A percentile compares a stretch with the other conserved stretches of the same genome.
Evolutionary conservation across 2,888 invertebrate genomes (phyloP).

Genomic region (Metellina segmentata): DNA sequence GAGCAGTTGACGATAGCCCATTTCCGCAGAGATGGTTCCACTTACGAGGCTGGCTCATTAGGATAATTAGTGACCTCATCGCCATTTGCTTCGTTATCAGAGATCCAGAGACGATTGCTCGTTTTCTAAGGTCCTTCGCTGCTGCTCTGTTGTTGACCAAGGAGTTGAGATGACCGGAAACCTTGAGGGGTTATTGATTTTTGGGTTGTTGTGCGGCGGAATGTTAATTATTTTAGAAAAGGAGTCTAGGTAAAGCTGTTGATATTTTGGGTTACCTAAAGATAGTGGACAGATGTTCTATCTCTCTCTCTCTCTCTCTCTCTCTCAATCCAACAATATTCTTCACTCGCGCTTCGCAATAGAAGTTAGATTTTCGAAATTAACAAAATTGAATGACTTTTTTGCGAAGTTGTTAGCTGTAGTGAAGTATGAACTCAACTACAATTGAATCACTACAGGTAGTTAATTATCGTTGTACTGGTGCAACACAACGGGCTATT

Average conservation of each 20-base stretch:
- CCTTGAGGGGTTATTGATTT: background rate
- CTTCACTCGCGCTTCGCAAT: too few species aligned
- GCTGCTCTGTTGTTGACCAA: background rate
- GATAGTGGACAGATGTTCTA: too few species aligned
- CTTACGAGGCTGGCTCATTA: background rate
- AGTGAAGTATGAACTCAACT: too few species aligned
- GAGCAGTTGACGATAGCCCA: background rate
- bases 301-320: too few species aligned
- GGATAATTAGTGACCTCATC: conserved; percentile 10
- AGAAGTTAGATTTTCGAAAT: too few species aligned
- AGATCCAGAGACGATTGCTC: background rate
- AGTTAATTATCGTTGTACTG: too few species aligned
- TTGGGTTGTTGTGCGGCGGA: too few species aligned
- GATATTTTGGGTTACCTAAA: background rate
- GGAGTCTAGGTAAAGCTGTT: background rate
- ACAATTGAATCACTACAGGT: too few species aligned
- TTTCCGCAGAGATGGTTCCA: background rate
- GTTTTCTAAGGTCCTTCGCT: background rate
- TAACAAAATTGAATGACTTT: too few species aligned
- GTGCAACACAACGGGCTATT: too few species aligned
- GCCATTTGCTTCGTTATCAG: background rate
- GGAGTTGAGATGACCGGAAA: background rate
- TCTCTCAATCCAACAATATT: too few species aligned
- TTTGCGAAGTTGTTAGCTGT: too few species aligned
- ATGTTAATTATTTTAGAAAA: background rate